Conservation (phyloP, 2,113 vertebrate genomes). For the Illadopsis cleaveri region DNA sequence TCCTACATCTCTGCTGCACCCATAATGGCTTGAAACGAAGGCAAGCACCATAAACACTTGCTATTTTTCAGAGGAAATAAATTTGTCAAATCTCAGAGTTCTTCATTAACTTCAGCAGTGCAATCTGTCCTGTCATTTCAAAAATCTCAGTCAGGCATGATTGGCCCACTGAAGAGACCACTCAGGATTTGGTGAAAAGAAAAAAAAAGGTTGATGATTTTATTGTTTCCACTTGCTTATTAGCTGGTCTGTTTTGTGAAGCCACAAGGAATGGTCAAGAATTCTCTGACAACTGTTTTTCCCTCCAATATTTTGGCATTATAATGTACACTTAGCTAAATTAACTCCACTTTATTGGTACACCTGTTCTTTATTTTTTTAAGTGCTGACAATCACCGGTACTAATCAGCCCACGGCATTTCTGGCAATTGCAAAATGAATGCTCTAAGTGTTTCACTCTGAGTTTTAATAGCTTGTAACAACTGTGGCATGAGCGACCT, state of each 20-base stretch:
- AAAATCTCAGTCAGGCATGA: neutral
- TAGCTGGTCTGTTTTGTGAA: neutral
- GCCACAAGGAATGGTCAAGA: neutral
- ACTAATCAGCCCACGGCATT: neutral
- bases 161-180: neutral
- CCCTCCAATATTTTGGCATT: neutral
- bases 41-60: constrained; percentile 57
- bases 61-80: constrained; percentile 68
- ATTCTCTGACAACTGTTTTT: neutral
- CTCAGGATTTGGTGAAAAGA: neutral
- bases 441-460: neutral
- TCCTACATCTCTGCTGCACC: constrained; percentile 47
- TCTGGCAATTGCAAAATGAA: neutral
- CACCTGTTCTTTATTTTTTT: neutral
- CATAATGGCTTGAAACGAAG: constrained; percentile 71
- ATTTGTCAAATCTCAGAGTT: constrained; percentile 59
- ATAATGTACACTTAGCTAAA: neutral
- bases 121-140: constrained; percentile 2
- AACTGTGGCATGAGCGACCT: neutral
- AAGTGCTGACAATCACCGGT: neutral
- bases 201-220: neutral
- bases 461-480: constrained; percentile 41
- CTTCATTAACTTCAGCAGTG: constrained; percentile 60
- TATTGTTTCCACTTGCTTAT: neutral
- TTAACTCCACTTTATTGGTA: neutral